Percentiles rank a stretch among this genome's conserved stretches.
These are phyloP conservation scores for Lamellibrachia satsuma DNA, from an alignment of 2,888 invertebrate species.

Conservation along the genomic window DNA sequence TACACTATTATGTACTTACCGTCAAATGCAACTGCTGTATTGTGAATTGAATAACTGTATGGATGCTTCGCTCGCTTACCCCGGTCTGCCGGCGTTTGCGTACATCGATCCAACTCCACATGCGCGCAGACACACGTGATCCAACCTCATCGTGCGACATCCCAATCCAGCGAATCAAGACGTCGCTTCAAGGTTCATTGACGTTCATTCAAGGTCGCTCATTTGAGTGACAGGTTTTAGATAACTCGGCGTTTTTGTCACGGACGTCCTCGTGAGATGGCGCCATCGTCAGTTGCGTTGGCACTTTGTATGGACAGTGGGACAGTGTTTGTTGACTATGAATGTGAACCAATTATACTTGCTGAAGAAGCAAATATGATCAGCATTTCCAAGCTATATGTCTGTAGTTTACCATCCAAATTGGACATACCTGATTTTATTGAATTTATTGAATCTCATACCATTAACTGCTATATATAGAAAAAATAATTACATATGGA, in stretches of 20 bases:
- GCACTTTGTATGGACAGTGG: neutral
- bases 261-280: neutral
- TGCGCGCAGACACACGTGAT: neutral
- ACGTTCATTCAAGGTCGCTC: neutral
- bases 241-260: neutral
- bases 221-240: neutral
- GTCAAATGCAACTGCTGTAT: neutral
- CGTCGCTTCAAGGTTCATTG: conserved; percentile 7
- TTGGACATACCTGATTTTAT: too few relatives aligned
- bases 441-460: too few relatives aligned
- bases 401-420: too few relatives aligned
- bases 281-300: neutral
- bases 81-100: neutral
- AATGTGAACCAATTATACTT: too few relatives aligned
- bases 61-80: neutral
- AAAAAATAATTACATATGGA: too few relatives aligned
- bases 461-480: too few relatives aligned
- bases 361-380: too few relatives aligned
- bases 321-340: too few relatives aligned
- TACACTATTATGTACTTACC: neutral
- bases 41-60: neutral
- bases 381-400: too few relatives aligned
- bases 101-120: neutral
- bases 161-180: neutral
- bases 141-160: neutral